These are phyloP conservation scores for Autographa gamma DNA, from an alignment of 2,888 invertebrate genomes.

Conservation along the genomic window DNA sequence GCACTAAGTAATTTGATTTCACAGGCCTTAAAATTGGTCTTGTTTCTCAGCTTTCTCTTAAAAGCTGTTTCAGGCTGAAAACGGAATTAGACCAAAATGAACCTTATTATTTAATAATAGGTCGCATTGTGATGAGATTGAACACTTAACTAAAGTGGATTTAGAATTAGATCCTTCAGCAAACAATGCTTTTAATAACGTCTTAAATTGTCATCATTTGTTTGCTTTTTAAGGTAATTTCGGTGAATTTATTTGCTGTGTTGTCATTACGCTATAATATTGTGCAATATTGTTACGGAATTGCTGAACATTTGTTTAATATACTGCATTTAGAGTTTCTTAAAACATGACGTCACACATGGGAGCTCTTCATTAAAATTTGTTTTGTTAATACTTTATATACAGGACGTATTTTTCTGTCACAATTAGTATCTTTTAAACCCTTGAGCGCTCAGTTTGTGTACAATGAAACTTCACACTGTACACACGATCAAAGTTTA, in stretches of 20 bases:
- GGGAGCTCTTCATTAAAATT: no score
- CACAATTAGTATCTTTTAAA: no score
- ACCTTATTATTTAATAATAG: conserved; percentile 15
- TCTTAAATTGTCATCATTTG: conserved; percentile 29
- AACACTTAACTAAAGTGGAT: conserved; percentile 27
- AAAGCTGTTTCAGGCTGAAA: background rate
- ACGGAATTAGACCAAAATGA: conserved; percentile 2
- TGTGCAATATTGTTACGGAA: background rate
- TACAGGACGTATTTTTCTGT: no score
- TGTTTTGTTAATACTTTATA: no score
- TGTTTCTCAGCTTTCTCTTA: background rate
- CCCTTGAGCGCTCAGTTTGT: background rate
- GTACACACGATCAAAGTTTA: background rate
- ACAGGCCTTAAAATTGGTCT: background rate
- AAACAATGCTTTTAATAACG: conserved; percentile 27
- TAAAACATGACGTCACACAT: no score
- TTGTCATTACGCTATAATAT: background rate
- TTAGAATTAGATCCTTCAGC: conserved; percentile 27
- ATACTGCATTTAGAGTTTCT: no score
- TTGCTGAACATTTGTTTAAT: background rate
- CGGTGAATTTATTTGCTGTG: conserved; percentile 17
- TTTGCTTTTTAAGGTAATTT: conserved; percentile 33
- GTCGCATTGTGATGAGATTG: conserved; percentile 29
- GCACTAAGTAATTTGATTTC: background rate
- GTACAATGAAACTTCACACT: background rate